phyloP scores from a whole-genome alignment of 2,888 invertebrate genomes.

The Aphelenchoides bicaudatus region DNA sequence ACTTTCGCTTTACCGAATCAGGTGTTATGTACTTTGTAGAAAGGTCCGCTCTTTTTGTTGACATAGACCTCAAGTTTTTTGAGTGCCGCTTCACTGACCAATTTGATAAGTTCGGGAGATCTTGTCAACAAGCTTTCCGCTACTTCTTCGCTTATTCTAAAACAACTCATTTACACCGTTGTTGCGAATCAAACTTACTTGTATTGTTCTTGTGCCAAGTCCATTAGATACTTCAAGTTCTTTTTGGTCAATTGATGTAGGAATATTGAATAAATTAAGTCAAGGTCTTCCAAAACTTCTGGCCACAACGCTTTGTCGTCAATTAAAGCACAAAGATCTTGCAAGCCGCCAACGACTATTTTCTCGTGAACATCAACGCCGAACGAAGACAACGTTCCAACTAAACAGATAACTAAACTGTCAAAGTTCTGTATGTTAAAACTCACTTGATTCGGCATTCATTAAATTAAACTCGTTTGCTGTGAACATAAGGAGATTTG shows the following conservation, averaged over 20 bases:
- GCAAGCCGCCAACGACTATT: slow-evolving; percentile 43
- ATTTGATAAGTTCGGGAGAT: slow-evolving; percentile 1
- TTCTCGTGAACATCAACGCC: slow-evolving; percentile 48
- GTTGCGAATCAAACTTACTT: slow-evolving; percentile 20
- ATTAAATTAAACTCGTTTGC: slow-evolving; percentile 58
- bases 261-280: slow-evolving; percentile 41
- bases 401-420: slow-evolving; percentile 13
- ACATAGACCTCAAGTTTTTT: slow-evolving; percentile 28
- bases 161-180: not conserved
- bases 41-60: slow-evolving; percentile 14
- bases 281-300: slow-evolving; percentile 22
- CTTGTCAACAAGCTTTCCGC: slow-evolving; percentile 16
- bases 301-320: too few species aligned
- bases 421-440: not conserved
- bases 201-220: slow-evolving; percentile 57
- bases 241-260: slow-evolving; percentile 44
- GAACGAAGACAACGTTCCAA: slow-evolving; percentile 39
- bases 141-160: slow-evolving; percentile 12
- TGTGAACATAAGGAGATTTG: slow-evolving; percentile 56
- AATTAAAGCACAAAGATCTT: slow-evolving; percentile 35
- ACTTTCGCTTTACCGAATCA: too few species aligned
- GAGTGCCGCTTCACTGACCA: slow-evolving; percentile 17
- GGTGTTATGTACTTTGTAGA: slow-evolving; percentile 20
- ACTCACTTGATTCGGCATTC: slow-evolving; percentile 33
- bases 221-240: slow-evolving; percentile 51